These are phyloP conservation scores for Silurus lanzhouensis DNA, from an alignment of 2,797 vertebrate genomes.

Conservation along the genomic window DNA sequence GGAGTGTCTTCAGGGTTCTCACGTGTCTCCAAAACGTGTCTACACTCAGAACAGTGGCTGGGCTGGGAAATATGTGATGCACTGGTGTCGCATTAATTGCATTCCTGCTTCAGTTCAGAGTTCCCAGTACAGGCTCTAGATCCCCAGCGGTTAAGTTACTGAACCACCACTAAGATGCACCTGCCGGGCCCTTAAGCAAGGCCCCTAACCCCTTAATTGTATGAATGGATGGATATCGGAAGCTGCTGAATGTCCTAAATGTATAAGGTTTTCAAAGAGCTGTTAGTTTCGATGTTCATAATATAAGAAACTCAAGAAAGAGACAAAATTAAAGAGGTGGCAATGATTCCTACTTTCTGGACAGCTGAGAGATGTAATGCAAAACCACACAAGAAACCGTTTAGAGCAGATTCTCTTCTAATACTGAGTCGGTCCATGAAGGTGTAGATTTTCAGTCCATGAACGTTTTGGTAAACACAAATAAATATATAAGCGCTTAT, in stretches of 20 bases:
- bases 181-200: too few relatives aligned
- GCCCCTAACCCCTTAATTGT: too few relatives aligned
- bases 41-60: not conserved
- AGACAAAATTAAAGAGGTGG: not conserved
- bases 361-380: not conserved
- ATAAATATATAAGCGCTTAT: not conserved
- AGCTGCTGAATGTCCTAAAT: not conserved
- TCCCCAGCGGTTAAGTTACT: too few relatives aligned
- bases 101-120: not conserved
- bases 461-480: too few relatives aligned
- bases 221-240: not conserved
- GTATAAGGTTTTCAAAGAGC: not conserved
- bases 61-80: not conserved
- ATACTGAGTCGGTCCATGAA: too few relatives aligned
- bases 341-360: not conserved
- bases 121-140: not conserved
- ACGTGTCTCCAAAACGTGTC: not conserved
- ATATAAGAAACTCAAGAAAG: not conserved
- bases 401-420: not conserved
- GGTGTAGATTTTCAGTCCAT: too few relatives aligned
- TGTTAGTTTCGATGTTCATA: not conserved
- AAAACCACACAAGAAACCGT: not conserved
- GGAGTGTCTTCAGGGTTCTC: not conserved
- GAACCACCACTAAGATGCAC: too few relatives aligned
- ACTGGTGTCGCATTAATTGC: not conserved